A percentile compares a stretch with the other conserved stretches of the same genome.
Evolutionary conservation across 2,113 vertebrate species (phyloP).

Genomic region (Vimba vimba): DNA sequence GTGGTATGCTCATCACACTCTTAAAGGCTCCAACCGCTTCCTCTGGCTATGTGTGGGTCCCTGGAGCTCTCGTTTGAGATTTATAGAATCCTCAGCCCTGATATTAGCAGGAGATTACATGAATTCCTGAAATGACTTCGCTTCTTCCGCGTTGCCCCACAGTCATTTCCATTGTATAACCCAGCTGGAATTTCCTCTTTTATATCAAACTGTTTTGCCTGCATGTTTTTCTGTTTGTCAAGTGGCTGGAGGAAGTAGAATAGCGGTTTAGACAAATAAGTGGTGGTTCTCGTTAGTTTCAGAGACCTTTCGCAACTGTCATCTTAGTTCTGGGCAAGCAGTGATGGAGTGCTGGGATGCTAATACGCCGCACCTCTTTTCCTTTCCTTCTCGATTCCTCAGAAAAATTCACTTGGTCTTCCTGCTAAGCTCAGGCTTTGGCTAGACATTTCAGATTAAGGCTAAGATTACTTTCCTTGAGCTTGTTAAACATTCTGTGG

Average conservation of each 20-base stretch:
- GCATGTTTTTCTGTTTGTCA: constrained; percentile 53
- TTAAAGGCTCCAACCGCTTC: background rate
- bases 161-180: constrained; percentile 64
- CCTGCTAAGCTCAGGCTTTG: constrained; percentile 3
- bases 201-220: constrained; percentile 59
- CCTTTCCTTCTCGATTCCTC: background rate
- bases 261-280: constrained; percentile 18
- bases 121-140: constrained; percentile 60
- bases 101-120: constrained; percentile 57
- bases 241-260: constrained; percentile 46
- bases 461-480: constrained; percentile 1
- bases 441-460: constrained; percentile 35
- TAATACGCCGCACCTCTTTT: constrained; percentile 4
- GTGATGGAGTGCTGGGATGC: background rate
- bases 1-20: constrained; percentile 1
- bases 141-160: constrained; percentile 56
- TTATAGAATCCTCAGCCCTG: constrained; percentile 39
- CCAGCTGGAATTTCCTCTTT: constrained; percentile 63
- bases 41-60: constrained; percentile 25
- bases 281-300: constrained; percentile 17
- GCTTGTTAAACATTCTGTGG: background rate
- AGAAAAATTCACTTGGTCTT: background rate
- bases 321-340: constrained; percentile 40
- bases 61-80: constrained; percentile 38
- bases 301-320: constrained; percentile 27